phyloP scores from a whole-genome alignment of 2,113 vertebrate species.

The Urocitellus parryii region DNA sequence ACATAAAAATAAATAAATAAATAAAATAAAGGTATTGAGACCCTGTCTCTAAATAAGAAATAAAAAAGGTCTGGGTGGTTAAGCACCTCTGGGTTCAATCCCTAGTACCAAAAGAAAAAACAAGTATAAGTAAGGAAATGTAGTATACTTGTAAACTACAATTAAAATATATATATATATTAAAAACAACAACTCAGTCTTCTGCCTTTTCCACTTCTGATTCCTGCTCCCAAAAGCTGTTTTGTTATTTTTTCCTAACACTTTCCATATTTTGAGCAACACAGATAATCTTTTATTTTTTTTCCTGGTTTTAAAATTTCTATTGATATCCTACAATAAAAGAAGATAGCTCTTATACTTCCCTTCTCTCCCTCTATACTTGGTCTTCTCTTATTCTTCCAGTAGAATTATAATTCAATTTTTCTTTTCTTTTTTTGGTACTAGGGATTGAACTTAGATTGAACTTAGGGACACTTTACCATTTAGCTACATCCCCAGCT shows the following conservation, averaged over 20 bases:
- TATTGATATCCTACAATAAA: not conserved
- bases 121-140: too few species aligned
- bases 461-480: too few species aligned
- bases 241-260: not conserved
- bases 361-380: not conserved
- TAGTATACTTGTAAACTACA: too few species aligned
- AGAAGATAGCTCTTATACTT: conserved; percentile 4
- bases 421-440: not conserved
- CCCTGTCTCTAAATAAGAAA: too few species aligned
- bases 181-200: not conserved
- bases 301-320: conserved; percentile 15
- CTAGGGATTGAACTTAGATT: too few species aligned
- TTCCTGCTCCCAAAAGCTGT: not conserved
- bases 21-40: too few species aligned
- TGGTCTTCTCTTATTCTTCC: not conserved
- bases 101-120: too few species aligned
- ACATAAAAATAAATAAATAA: too few species aligned
- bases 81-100: too few species aligned
- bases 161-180: too few species aligned
- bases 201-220: not conserved
- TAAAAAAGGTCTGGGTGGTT: too few species aligned
- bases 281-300: not conserved
- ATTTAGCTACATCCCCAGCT: too few species aligned
- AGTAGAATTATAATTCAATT: not conserved
- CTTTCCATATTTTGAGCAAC: conserved; percentile 18